These are phyloP conservation scores for Hyperopisus bebe DNA, from an alignment of 2,113 vertebrate species.

Conservation along the genomic window DNA sequence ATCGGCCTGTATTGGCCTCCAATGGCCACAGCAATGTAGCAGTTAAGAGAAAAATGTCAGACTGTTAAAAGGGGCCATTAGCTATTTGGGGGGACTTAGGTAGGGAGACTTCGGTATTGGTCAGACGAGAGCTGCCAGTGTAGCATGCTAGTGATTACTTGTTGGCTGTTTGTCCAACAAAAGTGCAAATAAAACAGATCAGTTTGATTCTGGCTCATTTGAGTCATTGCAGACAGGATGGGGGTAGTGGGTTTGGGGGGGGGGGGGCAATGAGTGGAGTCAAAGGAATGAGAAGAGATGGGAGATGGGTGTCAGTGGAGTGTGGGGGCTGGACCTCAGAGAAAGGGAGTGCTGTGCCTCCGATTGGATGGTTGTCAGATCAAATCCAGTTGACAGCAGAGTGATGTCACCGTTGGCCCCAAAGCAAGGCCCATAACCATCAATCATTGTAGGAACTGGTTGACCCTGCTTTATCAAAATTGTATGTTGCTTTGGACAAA, in stretches of 20 bases:
- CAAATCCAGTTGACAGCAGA: not conserved
- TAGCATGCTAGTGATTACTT: not conserved
- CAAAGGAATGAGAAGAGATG: not conserved
- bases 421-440: not conserved
- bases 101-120: too few species aligned
- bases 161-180: not conserved
- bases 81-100: too few species aligned
- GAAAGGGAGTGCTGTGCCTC: not conserved
- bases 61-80: too few species aligned
- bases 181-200: too few species aligned
- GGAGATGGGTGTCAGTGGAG: not conserved
- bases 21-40: not conserved
- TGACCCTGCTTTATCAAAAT: not conserved
- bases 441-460: not conserved
- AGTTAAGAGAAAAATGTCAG: not conserved
- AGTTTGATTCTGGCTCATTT: too few species aligned
- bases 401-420: not conserved
- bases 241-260: too few species aligned
- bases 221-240: too few species aligned
- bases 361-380: not conserved
- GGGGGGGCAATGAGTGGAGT: too few species aligned
- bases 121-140: too few species aligned
- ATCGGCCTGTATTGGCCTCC: not conserved
- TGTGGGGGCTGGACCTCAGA: not conserved
- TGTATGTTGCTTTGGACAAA: not conserved